Conservation (phyloP, 2,888 invertebrate genomes). For the Biston stratarius region DNA sequence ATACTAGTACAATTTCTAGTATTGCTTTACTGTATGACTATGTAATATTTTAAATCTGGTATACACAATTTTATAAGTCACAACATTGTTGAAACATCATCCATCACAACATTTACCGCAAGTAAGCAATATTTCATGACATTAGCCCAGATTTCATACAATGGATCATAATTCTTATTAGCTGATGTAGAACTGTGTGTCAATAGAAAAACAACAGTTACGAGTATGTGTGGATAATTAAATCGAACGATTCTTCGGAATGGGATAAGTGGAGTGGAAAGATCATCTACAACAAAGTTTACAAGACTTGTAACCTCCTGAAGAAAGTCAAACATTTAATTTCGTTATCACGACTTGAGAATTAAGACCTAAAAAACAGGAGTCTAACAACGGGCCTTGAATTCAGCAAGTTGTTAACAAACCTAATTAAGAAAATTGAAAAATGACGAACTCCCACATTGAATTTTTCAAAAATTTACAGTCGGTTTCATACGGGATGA, state of each 20-base stretch:
- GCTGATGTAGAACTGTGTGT: conserved; percentile 19
- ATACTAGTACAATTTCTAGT: no score
- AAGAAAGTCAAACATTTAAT: conserved; percentile 27
- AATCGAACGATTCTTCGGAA: conserved; percentile 58
- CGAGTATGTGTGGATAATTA: conserved; percentile 41
- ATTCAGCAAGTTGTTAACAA: neutral
- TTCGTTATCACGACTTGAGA: no score
- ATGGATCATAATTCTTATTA: conserved; percentile 26
- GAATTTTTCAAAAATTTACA: no score
- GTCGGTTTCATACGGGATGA: no score
- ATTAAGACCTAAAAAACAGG: no score
- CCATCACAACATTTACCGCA: conserved; percentile 15
- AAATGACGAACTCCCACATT: no score
- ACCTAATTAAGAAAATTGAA: no score
- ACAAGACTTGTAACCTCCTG: conserved; percentile 39
- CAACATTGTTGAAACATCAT: conserved; percentile 3
- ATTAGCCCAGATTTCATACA: conserved; percentile 25
- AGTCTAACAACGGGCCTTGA: neutral
- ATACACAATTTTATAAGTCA: neutral
- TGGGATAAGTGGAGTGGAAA: conserved; percentile 66
- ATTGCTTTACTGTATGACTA: no score
- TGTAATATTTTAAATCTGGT: no score
- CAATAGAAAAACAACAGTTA: conserved; percentile 37
- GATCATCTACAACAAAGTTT: conserved; percentile 56
- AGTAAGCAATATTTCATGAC: conserved; percentile 10